Evolutionary conservation across 92 coral and sea anemone genomes (phyloP), one percentile per base, ranked within the genome.

Genomic region (Hydrozoanthus gracilis): DNA sequence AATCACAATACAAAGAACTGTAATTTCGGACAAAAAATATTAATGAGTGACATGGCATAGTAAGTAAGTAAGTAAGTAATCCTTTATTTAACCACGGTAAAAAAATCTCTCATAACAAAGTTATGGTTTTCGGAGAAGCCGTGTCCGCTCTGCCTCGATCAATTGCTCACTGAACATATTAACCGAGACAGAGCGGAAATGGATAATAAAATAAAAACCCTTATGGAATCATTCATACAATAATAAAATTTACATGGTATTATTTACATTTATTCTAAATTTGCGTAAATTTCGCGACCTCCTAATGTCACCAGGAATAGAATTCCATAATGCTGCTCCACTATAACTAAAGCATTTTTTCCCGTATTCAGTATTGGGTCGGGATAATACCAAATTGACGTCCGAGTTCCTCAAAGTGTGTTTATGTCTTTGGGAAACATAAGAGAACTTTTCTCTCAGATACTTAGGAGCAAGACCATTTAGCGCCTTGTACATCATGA

Each of bases 401-500:
- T 67, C 73, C 20, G 73, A 20, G 18, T 67, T 67, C 35, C 35
- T 27, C 35, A 27, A 27, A 27, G 35, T 27, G 35, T 27, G 35
- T 27, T 27, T 27, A 27, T 67, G 47, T 39, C 73, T 67, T 67
- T 67, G 73, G 73, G 35, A 67, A 18, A 67, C 73, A 67, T 18
- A 67, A 14, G 73, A 67, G 6, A 67, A 67, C 9, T 67, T 67
- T 67, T 67, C 47, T 18, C 73, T 67, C 39, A 67, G 73, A 67
- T 67, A 67, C 20, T 67, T 39, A 17, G 73, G 73, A 67, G 73
- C 39, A 27, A 27, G 73, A 67, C 73, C 73, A 18, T 67, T 67
- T 16, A 67, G 73, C 8, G 9, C 39, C 44, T 67, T 67, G 39
- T 6, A 67, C 73, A 67, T 67, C 44, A 67, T 16, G 39, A 8